Evolutionary conservation across 2,888 invertebrate species (phyloP).

Genomic region (Metellina segmentata): DNA sequence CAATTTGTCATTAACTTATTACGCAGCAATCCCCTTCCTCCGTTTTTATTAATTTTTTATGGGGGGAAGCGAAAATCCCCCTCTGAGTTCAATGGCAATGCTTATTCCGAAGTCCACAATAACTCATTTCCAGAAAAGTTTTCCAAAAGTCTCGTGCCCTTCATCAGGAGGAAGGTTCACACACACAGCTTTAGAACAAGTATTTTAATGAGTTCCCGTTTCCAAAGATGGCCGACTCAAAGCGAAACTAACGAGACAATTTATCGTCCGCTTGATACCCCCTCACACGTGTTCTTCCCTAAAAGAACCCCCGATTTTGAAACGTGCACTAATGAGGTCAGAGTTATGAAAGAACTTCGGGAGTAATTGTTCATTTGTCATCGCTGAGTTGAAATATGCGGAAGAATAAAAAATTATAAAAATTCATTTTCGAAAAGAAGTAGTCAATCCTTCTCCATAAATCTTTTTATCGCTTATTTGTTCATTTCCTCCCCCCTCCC

Average conservation of each 20-base stretch:
- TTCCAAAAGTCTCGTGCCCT: background rate
- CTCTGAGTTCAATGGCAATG: background rate
- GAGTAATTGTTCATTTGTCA: constrained; percentile 72
- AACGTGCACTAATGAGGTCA: constrained; percentile 68
- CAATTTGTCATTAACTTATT: background rate
- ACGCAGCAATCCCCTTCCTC: background rate
- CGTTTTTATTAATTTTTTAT: too few species aligned
- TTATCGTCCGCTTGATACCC: constrained; percentile 51
- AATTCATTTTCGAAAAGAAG: constrained; percentile 57
- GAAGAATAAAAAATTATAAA: constrained; percentile 24
- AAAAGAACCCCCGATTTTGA: constrained; percentile 40
- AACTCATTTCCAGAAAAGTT: background rate
- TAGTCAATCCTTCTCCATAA: constrained; percentile 34
- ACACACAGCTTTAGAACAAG: constrained; percentile 18
- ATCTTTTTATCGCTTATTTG: constrained; percentile 52
- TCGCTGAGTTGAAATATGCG: constrained; percentile 47
- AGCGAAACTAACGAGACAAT: constrained; percentile 70
- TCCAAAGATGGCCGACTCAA: constrained; percentile 51
- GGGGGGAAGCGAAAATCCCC: too few species aligned
- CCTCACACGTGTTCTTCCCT: constrained; percentile 31
- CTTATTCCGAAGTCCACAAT: background rate
- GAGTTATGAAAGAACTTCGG: constrained; percentile 70
- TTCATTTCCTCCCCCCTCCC: background rate
- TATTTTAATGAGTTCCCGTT: constrained; percentile 67
- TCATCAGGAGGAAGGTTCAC: background rate